Base-by-base conservation (phyloP, 2,888 invertebrate species). In the Platycheirus rosarum region DNA sequence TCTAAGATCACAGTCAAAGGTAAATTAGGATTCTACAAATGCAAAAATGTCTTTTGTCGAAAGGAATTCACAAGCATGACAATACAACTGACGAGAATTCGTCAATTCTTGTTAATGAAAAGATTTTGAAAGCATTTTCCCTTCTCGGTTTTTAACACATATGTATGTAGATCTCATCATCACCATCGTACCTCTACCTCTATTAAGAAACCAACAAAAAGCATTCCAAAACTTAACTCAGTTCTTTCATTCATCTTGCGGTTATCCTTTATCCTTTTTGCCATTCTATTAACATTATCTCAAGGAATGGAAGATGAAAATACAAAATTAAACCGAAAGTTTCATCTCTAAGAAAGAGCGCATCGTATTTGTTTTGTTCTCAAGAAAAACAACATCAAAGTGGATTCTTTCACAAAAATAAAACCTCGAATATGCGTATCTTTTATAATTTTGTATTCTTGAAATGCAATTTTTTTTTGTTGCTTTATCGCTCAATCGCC, bases 351-450 rank as follows among this genome's bases (percentile, higher is more conserved):
- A 29, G 26, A 40, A 29, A 37, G 3, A 40, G n/a, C 8, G 8
- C 53, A 11, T 20, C 11, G 18, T 55, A 55, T 55, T 55, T 37
- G 37, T 26, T n/a, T 60, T 42, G 44, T 44, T 60, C 42, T 13
- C 37, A 40, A 40, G 37, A 40, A 40, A 40, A 40, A 13, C n/a
- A 40, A 40, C 37, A 13, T 40, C 37, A 40, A 40, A 40, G 37
- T 40, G 37, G 37, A 13, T 35, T 40, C 2, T 35, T 35, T 37
- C 13, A 13, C 13, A 13, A 40, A 13, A 40, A 5, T 3, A 40
- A 40, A 40, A 40, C 37, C 13, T 40, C 37, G 13, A 13, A 40
- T 40, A 13, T 13, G 37, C 37, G 13, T 40, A 13, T 40, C 37
- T 32, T 13, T 5, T 11, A 40, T 40, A 40, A 13, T 13, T 23